A percentile compares a stretch with the other conserved stretches of the same genome.
phyloP scores from a whole-genome alignment of 1,140 invertebrate species.

The Drosophila malerkotliana region DNA sequence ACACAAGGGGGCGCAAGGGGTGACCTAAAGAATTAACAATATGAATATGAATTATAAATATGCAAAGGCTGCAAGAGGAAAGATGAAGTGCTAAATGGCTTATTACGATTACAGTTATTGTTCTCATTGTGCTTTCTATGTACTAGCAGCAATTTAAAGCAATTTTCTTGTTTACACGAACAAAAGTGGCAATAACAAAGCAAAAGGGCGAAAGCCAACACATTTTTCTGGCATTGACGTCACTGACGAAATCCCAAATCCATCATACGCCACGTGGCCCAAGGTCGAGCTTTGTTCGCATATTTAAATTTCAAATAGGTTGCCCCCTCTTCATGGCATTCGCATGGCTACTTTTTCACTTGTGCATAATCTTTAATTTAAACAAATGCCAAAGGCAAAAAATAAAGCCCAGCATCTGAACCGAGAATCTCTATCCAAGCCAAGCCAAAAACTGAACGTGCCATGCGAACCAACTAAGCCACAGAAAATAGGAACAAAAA shows the following conservation, averaged over 20 bases:
- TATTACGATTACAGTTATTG: conserved; percentile 70
- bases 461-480: conserved; percentile 68
- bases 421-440: conserved; percentile 50
- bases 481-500: conserved; percentile 60
- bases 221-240: conserved; percentile 40
- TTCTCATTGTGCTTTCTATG: conserved; percentile 45
- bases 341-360: conserved; percentile 38
- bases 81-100: conserved; percentile 71
- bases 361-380: conserved; percentile 78
- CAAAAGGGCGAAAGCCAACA: neutral
- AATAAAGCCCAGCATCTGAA: conserved; percentile 45
- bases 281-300: conserved; percentile 39
- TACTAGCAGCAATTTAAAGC: conserved; percentile 23
- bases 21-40: conserved; percentile 69
- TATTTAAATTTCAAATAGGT: conserved; percentile 72
- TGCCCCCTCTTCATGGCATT: neutral
- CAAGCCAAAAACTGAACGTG: conserved; percentile 68
- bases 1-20: neutral
- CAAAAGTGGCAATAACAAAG: conserved; percentile 3
- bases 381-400: conserved; percentile 76
- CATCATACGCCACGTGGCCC: conserved; percentile 58
- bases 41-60: conserved; percentile 72
- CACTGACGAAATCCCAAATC: conserved; percentile 31
- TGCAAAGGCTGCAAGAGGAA: conserved; percentile 35
- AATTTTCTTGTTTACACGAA: conserved; percentile 50